Evolutionary conservation across 2,888 invertebrate species (phyloP).

Genomic region (Rosalia funebris): DNA sequence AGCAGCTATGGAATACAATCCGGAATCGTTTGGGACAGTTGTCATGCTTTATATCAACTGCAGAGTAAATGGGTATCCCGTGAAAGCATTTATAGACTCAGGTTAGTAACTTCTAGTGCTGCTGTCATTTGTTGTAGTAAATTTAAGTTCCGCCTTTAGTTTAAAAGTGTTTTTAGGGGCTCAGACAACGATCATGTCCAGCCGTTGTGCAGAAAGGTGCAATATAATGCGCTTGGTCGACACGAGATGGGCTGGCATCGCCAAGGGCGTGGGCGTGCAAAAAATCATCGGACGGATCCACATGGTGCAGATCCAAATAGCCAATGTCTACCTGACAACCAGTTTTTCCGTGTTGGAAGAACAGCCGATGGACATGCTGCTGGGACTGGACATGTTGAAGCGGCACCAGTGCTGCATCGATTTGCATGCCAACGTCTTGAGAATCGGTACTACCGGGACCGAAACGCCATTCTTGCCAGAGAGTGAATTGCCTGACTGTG

Average conservation of each 20-base stretch:
- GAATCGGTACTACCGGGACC: constrained; percentile 94
- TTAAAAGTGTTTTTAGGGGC: constrained; percentile 67
- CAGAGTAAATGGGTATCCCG: constrained; percentile 94
- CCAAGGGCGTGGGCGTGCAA: constrained; percentile 97
- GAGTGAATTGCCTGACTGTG: constrained; percentile 78
- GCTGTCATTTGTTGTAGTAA: not conserved
- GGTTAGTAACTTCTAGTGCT: constrained; percentile 59
- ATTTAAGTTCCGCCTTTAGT: not conserved
- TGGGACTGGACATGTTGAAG: constrained; percentile 97
- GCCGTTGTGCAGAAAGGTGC: constrained; percentile 93
- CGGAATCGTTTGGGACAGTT: constrained; percentile 97
- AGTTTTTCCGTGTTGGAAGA: constrained; percentile 97
- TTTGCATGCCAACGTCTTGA: constrained; percentile 84
- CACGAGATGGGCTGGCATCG: constrained; percentile 93
- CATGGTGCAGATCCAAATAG: constrained; percentile 96
- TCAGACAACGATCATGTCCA: constrained; percentile 98
- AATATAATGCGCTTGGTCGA: constrained; percentile 92
- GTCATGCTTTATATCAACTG: constrained; percentile 98
- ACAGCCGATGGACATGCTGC: constrained; percentile 97
- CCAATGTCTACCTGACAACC: constrained; percentile 90
- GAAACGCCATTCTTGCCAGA: constrained; percentile 90
- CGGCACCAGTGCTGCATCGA: constrained; percentile 97
- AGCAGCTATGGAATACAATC: constrained; percentile 98
- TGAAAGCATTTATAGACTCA: constrained; percentile 98
- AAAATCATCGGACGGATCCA: constrained; percentile 96